Conservation (phyloP, 2,113 vertebrate species). For the Henicopernis longicauda region DNA sequence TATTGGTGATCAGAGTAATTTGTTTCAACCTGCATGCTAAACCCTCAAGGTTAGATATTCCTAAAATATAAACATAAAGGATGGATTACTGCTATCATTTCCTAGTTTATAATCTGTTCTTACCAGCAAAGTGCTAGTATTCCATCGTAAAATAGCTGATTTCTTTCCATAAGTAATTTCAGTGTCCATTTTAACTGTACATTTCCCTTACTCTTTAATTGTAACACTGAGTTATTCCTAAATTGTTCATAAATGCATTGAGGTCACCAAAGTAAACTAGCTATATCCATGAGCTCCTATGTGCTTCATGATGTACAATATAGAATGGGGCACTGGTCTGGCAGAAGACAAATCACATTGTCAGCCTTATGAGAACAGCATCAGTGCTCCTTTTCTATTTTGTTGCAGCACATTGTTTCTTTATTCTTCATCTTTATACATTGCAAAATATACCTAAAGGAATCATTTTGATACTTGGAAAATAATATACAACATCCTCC, state of each 20-base stretch:
- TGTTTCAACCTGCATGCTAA: constrained; percentile 34
- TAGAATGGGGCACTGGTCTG: background rate
- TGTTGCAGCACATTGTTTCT: background rate
- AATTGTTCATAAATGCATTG: background rate
- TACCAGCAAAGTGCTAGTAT: background rate
- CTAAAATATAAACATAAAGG: constrained; percentile 24
- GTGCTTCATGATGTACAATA: background rate
- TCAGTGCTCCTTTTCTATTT: background rate
- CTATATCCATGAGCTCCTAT: background rate
- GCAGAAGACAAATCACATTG: background rate
- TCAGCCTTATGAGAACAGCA: background rate
- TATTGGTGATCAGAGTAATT: constrained; percentile 58
- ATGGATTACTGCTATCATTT: background rate
- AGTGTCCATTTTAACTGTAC: background rate
- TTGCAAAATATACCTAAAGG: background rate
- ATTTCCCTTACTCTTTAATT: background rate
- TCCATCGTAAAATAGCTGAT: background rate
- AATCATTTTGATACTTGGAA: background rate
- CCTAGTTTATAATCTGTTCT: background rate
- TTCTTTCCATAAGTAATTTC: background rate
- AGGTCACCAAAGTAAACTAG: background rate
- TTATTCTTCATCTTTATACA: background rate
- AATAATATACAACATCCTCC: background rate
- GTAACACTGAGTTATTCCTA: background rate
- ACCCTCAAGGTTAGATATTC: constrained; percentile 38